These are phyloP conservation scores for Centroberyx gerrardi DNA, from an alignment of 2,797 vertebrate species.

Conservation along the genomic window DNA sequence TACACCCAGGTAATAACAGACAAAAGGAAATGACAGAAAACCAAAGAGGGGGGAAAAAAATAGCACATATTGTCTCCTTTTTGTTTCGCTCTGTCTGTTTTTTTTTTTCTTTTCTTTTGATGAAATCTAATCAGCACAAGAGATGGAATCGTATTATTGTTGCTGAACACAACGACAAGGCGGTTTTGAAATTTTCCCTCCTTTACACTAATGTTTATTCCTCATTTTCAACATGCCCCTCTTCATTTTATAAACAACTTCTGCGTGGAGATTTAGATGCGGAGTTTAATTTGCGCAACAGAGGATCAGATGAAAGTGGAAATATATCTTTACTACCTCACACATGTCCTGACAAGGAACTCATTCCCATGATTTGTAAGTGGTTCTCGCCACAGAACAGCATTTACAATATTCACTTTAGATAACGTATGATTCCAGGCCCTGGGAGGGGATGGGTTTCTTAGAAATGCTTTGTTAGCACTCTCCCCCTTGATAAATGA, in stretches of 20 bases:
- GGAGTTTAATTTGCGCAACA: slow-evolving; percentile 58
- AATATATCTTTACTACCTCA: slow-evolving; percentile 69
- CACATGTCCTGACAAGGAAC: slow-evolving; percentile 62
- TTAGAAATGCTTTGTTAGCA: slow-evolving; percentile 86
- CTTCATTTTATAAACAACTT: slow-evolving; percentile 47
- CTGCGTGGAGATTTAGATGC: slow-evolving; percentile 44
- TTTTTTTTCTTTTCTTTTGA: not conserved
- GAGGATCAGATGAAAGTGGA: slow-evolving; percentile 56
- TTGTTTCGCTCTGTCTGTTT: not conserved
- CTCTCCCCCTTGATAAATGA: slow-evolving; percentile 85
- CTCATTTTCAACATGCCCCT: slow-evolving; percentile 1
- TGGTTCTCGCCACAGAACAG: slow-evolving; percentile 72
- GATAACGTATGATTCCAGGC: slow-evolving; percentile 80
- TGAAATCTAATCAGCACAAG: slow-evolving; percentile 27
- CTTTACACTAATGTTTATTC: slow-evolving; percentile 25
- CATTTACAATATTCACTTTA: slow-evolving; percentile 84
- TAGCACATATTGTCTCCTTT: slow-evolving; percentile 31
- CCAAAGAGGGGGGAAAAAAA: slow-evolving; percentile 41
- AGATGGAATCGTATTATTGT: slow-evolving; percentile 35
- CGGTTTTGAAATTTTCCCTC: slow-evolving; percentile 7
- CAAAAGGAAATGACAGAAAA: slow-evolving; percentile 73
- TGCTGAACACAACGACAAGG: slow-evolving; percentile 5
- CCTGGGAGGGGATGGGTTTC: slow-evolving; percentile 73
- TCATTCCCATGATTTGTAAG: slow-evolving; percentile 82
- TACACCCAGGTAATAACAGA: slow-evolving; percentile 74